Percentiles rank a stretch among this genome's conserved stretches.
phyloP scores from a whole-genome alignment of 2,797 vertebrate genomes.

The Tauraco hartlaubi region DNA sequence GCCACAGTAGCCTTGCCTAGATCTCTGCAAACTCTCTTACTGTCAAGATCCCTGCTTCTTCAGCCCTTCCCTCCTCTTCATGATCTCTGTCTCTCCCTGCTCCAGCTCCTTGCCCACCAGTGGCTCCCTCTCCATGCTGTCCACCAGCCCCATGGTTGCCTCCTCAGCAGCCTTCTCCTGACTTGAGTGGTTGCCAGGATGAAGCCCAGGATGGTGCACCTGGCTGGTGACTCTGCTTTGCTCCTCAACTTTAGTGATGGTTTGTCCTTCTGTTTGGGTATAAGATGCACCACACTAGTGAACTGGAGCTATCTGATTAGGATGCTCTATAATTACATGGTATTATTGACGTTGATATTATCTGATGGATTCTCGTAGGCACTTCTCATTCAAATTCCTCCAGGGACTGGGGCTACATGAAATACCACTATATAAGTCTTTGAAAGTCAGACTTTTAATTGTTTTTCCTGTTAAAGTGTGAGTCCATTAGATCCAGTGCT shows the following conservation, averaged over 20 bases:
- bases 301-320: not conserved
- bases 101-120: not conserved
- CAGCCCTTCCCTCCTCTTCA: not conserved
- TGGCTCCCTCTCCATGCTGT: rapidly evolving
- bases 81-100: not conserved
- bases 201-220: not conserved
- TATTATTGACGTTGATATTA: not conserved
- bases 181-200: not conserved
- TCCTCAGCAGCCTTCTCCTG: not conserved
- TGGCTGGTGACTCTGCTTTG: not conserved
- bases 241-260: not conserved
- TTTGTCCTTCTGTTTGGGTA: not conserved
- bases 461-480: not conserved
- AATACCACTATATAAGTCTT: not conserved
- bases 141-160: not conserved
- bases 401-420: not conserved
- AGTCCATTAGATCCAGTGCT: not conserved
- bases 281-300: not conserved
- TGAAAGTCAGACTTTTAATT: not conserved
- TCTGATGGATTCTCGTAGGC: not conserved
- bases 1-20: not conserved
- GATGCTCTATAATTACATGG: not conserved
- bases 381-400: not conserved
- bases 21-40: not conserved
- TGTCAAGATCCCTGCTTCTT: not conserved